phyloP scores from a whole-genome alignment of 2,797 vertebrate species.

The Poliocrania exsul region DNA sequence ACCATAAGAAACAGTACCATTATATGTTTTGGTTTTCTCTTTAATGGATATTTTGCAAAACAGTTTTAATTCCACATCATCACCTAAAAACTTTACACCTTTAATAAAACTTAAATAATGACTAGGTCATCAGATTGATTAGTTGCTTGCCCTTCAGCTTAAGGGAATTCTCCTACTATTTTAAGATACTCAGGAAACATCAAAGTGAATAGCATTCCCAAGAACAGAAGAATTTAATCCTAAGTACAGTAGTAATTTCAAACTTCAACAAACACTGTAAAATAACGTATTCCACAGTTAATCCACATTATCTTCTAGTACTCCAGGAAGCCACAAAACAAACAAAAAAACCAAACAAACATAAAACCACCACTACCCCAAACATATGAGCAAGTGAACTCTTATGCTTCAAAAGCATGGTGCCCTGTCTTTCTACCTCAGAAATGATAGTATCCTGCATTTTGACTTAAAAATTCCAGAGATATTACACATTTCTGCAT shows the following conservation, averaged over 20 bases:
- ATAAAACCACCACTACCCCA: too few relatives aligned
- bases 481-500: not conserved
- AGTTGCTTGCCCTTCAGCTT: not conserved
- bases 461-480: not conserved
- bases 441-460: not conserved
- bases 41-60: not conserved
- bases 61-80: not conserved
- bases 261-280: not conserved
- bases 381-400: not conserved
- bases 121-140: not conserved
- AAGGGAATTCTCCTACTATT: not conserved
- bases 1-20: not conserved
- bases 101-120: not conserved
- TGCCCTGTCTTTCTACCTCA: not conserved
- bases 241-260: not conserved
- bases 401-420: not conserved
- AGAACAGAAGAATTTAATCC: not conserved
- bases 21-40: not conserved
- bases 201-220: not conserved
- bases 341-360: too few relatives aligned
- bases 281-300: not conserved
- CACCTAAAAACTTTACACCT: not conserved
- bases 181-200: not conserved
- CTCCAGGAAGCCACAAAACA: not conserved
- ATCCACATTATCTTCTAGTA: not conserved